A percentile compares a stretch with the other conserved stretches of the same genome.
These are phyloP conservation scores for Apoda limacodes DNA, from an alignment of 2,888 invertebrate species.

Conservation along the genomic window DNA sequence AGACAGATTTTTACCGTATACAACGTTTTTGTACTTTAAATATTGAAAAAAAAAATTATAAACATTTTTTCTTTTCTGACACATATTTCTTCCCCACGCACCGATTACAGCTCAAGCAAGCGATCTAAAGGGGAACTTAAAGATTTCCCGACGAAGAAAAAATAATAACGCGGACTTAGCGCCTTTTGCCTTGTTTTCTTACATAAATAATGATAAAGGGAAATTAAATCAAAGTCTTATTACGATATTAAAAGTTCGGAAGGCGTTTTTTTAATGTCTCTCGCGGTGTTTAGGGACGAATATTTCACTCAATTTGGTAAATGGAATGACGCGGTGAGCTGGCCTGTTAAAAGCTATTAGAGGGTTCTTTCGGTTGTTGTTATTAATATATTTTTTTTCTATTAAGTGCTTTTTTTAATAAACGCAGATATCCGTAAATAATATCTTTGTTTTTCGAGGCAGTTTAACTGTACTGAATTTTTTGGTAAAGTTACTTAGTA, in stretches of 20 bases:
- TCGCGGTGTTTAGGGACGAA: constrained; percentile 54
- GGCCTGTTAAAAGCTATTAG: constrained; percentile 35
- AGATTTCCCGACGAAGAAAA: constrained; percentile 31
- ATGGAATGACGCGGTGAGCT: constrained; percentile 45
- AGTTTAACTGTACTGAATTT: too few relatives aligned
- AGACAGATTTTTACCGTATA: too few relatives aligned
- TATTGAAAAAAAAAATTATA: too few relatives aligned
- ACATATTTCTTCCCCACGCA: too few relatives aligned
- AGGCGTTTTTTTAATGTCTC: constrained; percentile 65
- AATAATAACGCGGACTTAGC: constrained; percentile 59
- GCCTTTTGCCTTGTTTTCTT: constrained; percentile 54
- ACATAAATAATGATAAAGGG: constrained; percentile 70
- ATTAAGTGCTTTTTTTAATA: constrained; percentile 44
- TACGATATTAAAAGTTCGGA: constrained; percentile 65
- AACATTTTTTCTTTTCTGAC: too few relatives aligned
- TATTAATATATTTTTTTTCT: constrained; percentile 32
- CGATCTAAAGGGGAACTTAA: constrained; percentile 39
- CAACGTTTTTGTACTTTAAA: too few relatives aligned
- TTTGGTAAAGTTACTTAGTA: too few relatives aligned
- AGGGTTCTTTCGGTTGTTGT: constrained; percentile 34
- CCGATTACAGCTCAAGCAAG: too few relatives aligned
- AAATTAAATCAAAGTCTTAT: constrained; percentile 70
- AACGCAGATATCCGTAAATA: too few relatives aligned
- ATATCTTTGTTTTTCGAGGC: too few relatives aligned
- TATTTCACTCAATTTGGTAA: constrained; percentile 67